Evolutionary conservation across 2,888 invertebrate species (phyloP).

Genomic region (Habroteleia sp.): DNA sequence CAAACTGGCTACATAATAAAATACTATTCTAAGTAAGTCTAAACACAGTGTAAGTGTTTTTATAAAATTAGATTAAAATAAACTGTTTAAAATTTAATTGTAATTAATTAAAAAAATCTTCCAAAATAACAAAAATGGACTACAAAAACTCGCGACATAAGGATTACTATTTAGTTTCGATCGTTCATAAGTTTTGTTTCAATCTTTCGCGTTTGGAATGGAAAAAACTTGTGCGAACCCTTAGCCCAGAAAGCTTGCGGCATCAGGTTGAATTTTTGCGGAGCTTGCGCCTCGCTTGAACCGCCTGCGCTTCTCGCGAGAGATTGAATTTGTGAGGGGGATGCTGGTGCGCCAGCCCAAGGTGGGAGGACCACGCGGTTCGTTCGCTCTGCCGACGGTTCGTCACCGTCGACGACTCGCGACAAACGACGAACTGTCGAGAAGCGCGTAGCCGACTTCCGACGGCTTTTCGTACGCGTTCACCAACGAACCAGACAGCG

Average conservation of each 20-base stretch:
- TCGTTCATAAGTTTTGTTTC: too few species aligned
- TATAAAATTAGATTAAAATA: too few species aligned
- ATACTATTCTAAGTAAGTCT: too few species aligned
- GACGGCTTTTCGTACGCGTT: conserved; percentile 40
- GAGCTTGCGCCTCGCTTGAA: conserved; percentile 56
- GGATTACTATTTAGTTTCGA: too few species aligned
- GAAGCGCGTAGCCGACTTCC: conserved; percentile 59
- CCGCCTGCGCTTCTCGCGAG: conserved; percentile 59
- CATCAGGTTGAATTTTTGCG: conserved; percentile 44
- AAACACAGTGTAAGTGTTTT: too few species aligned
- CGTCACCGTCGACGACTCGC: conserved; percentile 68
- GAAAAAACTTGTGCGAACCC: too few species aligned
- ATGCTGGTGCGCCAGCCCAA: conserved; percentile 48
- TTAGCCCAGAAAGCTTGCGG: conserved; percentile 8
- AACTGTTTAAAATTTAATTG: too few species aligned
- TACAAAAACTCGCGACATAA: too few species aligned
- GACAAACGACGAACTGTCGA: conserved; percentile 67
- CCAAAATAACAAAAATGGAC: too few species aligned
- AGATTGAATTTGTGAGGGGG: conserved; percentile 62
- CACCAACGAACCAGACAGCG: background rate
- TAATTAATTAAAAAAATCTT: too few species aligned
- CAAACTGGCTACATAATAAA: too few species aligned
- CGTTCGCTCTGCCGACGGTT: conserved; percentile 66
- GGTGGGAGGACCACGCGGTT: conserved; percentile 69
- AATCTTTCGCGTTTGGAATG: too few species aligned